These are phyloP conservation scores for Callithrix jacchus DNA, from an alignment of 2,113 vertebrate species.

Conservation along the genomic window DNA sequence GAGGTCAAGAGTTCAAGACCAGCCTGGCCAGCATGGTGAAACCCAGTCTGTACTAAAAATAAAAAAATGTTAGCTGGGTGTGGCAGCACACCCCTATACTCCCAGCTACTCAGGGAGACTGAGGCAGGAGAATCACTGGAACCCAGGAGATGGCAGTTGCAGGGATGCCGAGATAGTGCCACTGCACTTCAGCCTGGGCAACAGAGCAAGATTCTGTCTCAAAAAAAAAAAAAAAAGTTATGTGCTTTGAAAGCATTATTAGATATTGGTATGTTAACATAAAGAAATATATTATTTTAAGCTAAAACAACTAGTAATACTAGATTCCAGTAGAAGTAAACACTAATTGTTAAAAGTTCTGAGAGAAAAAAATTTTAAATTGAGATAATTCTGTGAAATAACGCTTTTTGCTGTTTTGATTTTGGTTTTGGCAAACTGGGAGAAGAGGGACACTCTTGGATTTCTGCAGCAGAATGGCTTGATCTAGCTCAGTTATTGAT, in stretches of 20 bases:
- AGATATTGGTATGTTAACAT: not conserved
- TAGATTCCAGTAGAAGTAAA: not conserved
- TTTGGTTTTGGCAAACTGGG: not conserved
- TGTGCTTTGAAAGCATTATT: not conserved
- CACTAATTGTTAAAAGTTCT: not conserved
- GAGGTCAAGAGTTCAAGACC: no score
- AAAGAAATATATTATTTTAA: not conserved
- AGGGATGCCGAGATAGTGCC: no score
- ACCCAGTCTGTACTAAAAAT: no score
- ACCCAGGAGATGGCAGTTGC: no score
- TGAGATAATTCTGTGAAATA: not conserved
- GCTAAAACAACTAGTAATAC: not conserved
- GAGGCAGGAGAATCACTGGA: no score
- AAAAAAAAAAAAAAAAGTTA: not conserved
- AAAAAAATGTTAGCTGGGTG: no score
- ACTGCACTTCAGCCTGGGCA: no score
- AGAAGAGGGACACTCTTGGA: not conserved
- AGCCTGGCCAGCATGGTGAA: no score
- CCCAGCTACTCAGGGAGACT: no score
- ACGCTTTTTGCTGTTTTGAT: not conserved
- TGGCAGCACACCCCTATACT: no score
- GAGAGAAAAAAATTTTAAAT: not conserved
- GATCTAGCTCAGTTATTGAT: rapidly evolving
- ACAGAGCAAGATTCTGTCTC: no score
- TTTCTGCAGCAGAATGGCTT: not conserved